phyloP scores from a whole-genome alignment of 1,140 invertebrate genomes.

The Macrotrachela quadricornifera region DNA sequence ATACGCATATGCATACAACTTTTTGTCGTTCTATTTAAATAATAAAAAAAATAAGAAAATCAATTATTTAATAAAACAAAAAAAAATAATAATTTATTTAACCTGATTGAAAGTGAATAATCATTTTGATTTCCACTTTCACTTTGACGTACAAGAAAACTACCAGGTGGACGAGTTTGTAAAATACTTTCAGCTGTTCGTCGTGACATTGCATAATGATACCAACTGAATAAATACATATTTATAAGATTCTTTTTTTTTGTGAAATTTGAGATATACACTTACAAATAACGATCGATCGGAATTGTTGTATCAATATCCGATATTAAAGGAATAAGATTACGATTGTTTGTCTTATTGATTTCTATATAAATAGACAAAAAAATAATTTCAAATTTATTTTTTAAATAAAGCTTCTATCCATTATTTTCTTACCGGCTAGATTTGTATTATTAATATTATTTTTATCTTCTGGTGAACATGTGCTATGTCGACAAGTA shows the following conservation, averaged over 20 bases:
- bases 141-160: slow-evolving; percentile 9
- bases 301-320: not conserved
- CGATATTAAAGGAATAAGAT: too few relatives aligned
- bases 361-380: too few relatives aligned
- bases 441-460: too few relatives aligned
- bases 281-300: not conserved
- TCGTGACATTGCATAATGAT: slow-evolving; percentile 3
- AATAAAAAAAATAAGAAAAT: not conserved
- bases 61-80: too few relatives aligned
- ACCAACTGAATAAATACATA: not conserved
- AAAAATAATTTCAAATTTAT: too few relatives aligned
- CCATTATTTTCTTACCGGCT: too few relatives aligned
- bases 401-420: too few relatives aligned
- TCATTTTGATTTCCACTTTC: slow-evolving; percentile 9
- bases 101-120: slow-evolving; percentile 5
- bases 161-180: not conserved
- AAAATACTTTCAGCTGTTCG: slow-evolving; percentile 5
- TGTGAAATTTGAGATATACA: not conserved
- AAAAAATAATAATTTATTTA: not conserved
- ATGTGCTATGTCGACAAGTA: too few relatives aligned
- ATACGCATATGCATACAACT: slow-evolving; percentile 9
- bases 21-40: not conserved
- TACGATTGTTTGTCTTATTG: too few relatives aligned
- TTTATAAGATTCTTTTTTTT: too few relatives aligned
- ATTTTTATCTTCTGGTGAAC: too few relatives aligned